Evolutionary conservation across 2,113 vertebrate genomes (phyloP).

Genomic region (Amblyornis subalaris): DNA sequence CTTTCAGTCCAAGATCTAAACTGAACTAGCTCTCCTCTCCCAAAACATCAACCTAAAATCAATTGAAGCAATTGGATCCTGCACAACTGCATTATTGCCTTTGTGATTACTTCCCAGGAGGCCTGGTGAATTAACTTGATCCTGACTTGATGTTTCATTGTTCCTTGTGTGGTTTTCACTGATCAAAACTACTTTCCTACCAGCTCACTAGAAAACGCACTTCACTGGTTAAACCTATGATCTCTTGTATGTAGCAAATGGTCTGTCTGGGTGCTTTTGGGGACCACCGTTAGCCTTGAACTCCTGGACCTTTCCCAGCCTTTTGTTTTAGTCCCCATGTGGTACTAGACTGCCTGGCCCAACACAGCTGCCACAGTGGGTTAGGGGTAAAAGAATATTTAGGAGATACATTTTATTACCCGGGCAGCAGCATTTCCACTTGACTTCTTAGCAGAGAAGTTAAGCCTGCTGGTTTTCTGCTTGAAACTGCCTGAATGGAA

Average conservation of each 20-base stretch:
- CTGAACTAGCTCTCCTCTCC: neutral
- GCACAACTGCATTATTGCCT: neutral
- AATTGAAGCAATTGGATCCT: rapidly evolving
- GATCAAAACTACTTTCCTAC: neutral
- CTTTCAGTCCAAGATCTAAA: neutral
- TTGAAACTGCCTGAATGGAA: constrained; percentile 22
- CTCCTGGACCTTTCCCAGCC: neutral
- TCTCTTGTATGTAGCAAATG: neutral
- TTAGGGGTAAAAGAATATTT: constrained; percentile 8
- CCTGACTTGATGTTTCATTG: neutral
- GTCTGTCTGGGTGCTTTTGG: neutral
- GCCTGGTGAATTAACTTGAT: neutral
- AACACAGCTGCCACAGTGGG: neutral
- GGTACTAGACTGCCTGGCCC: neutral
- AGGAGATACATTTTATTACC: constrained; percentile 33
- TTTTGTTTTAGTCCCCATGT: neutral
- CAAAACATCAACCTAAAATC: neutral
- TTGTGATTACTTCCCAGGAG: neutral
- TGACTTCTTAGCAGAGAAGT: constrained; percentile 18
- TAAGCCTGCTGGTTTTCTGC: neutral
- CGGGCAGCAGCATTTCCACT: constrained; percentile 34
- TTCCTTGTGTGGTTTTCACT: neutral
- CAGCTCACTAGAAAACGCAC: neutral
- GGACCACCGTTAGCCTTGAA: neutral
- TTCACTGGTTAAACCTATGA: neutral